Evolutionary conservation across 2,113 vertebrate species (phyloP), one percentile per base, ranked within the genome.

Genomic region (Gymnogyps californianus): DNA sequence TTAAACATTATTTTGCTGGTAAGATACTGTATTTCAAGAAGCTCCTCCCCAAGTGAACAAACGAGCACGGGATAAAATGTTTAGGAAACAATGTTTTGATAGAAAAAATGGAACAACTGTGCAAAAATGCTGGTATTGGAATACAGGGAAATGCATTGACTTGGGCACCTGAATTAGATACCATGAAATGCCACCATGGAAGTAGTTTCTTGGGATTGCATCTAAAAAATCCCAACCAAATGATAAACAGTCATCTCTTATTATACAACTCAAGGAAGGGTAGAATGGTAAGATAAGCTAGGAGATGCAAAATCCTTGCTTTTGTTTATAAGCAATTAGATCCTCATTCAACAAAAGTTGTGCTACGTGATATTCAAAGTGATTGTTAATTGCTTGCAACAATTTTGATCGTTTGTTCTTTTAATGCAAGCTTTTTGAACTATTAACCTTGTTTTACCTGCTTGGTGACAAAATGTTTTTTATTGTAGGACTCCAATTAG

Each of bases 1-100:
- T 86, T 94, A 94, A 96, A 90, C 54, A 51, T 44, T 94, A 52
- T 82, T 97, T 97, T 96, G 46, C 81, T 82, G 77, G 3, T 51
- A 71, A 96, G 69, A 69, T 85, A 70, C 9, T 13, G 28, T 58
- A 74, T 86, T 64, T 82, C 80, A 93, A 61, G 93, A 93, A 94
- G 46, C 34, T 93, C 80, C 36, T 51, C 34, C 89, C 55, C 38
- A 32, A 49, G 5, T 58, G 40, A 57, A 69, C 42, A 64, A 91
- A 55, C 0, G 2, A 87, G 46, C 51, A n/a, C 2, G 4, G 38
- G 82, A 47, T 70, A 67, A 93, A 95, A 74, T 71, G 32, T 49
- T 87, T 92, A 40, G 20, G 51, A 94, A 93, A 74, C 10, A 42
- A 31, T 25, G 49, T 69, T 82, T 96, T 76, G 36, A 31, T 31